These are phyloP conservation scores for Anthonomus grandis DNA, from an alignment of 1,140 invertebrate species.

Conservation along the genomic window DNA sequence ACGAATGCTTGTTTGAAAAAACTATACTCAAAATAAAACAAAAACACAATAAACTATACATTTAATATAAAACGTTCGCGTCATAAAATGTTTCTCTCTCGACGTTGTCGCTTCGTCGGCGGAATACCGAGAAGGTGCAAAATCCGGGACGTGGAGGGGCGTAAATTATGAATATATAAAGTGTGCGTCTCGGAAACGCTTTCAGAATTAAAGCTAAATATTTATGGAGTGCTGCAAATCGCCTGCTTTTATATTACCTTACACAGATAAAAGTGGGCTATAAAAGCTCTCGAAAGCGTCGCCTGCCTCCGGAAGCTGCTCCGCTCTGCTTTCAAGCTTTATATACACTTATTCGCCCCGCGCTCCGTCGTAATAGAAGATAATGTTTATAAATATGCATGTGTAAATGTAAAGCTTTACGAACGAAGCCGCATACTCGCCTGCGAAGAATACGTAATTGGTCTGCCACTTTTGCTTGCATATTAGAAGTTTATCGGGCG, in stretches of 20 bases:
- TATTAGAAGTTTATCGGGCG: no score
- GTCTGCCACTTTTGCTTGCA: neutral
- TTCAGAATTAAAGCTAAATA: slow-evolving; percentile 50
- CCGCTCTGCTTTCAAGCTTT: slow-evolving; percentile 39
- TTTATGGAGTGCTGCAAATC: slow-evolving; percentile 49
- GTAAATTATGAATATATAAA: slow-evolving; percentile 45
- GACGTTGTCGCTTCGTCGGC: slow-evolving; percentile 12
- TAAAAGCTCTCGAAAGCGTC: slow-evolving; percentile 49
- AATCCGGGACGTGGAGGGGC: slow-evolving; percentile 2
- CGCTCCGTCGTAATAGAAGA: slow-evolving; percentile 47
- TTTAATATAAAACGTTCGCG: slow-evolving; percentile 12
- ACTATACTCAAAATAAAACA: no score
- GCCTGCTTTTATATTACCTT: slow-evolving; percentile 50
- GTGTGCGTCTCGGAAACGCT: slow-evolving; percentile 47
- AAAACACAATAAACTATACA: no score
- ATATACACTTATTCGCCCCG: slow-evolving; percentile 42
- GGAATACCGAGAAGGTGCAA: slow-evolving; percentile 24
- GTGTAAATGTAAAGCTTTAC: slow-evolving; percentile 47
- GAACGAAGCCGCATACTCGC: slow-evolving; percentile 28
- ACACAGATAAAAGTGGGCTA: slow-evolving; percentile 49
- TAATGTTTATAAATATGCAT: slow-evolving; percentile 51
- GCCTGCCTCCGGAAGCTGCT: slow-evolving; percentile 39
- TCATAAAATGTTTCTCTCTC: slow-evolving; percentile 21
- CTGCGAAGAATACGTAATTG: slow-evolving; percentile 39
- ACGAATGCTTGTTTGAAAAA: no score